Evolutionary conservation across 1,140 invertebrate species (phyloP), one percentile per base, ranked within the genome.

Genomic region (Gonatopus flavifemur): DNA sequence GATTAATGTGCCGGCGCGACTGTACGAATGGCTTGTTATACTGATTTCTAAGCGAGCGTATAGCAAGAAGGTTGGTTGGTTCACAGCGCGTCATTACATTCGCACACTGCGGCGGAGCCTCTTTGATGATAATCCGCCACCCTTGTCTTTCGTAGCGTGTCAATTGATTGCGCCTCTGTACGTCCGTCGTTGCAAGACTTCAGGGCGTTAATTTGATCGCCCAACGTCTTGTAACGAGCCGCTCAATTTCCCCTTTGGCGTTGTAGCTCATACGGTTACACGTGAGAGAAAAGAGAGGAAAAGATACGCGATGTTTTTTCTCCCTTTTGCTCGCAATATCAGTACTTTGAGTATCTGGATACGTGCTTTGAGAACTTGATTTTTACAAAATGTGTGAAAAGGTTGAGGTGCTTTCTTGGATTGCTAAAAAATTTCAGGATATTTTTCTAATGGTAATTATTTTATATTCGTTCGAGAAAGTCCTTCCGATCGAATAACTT

Each of bases 1-100:
- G 67, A 73, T 71, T 66, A 64, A 71, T 73, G 70, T 69, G 56
- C 49, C 57, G 58, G 52, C 59, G 62, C 65, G 57, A 66, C 63
- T 57, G n/a, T n/a, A n/a, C n/a, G 59, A 58, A 69, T 60, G 63
- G 59, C 67, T 73, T 69, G 70, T 73, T 73, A 73, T 69, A 66
- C 64, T 59, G 67, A 71, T 71, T 71, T 66, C 64, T 66, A 70
- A 7, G 21, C 16, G 18, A 24, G 12, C 43, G 13, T 25, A 7
- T 10, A 4, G 7, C 46, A 10, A 5, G 16, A 18, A 36, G 13
- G 15, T 36, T 12, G 33, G 32, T 15, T 13, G 32, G 32, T 13
- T 5, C 32, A n/a, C n/a, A n/a, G n/a, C n/a, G n/a, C n/a, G n/a
- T n/a, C n/a, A n/a, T n/a, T n/a, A n/a, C n/a, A n/a, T 31, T 47